Evolutionary conservation across 53 echinoderm and acorn worm genomes (phyloP).

Genomic region (Echinometra lucunter): DNA sequence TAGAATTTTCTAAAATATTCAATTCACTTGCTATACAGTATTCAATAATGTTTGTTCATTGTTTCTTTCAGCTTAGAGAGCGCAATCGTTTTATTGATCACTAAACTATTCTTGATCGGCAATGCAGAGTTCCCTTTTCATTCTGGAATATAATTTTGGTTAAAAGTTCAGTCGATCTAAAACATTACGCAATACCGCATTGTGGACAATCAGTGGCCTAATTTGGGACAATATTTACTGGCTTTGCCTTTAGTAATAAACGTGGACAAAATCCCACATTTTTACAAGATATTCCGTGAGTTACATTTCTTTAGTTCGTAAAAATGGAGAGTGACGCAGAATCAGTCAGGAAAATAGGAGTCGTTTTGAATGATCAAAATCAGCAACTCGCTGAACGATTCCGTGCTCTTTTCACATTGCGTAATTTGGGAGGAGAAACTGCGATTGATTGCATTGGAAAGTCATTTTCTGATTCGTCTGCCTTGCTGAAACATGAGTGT

Average conservation of each 20-base stretch:
- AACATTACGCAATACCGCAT: background rate
- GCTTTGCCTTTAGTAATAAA: background rate
- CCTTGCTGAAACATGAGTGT: constrained; percentile 93
- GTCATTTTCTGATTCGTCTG: constrained; percentile 86
- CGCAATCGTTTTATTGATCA: too few relatives aligned
- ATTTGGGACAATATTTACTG: too few relatives aligned
- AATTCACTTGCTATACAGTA: too few relatives aligned
- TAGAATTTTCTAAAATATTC: too few relatives aligned
- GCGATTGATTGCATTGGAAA: constrained; percentile 82
- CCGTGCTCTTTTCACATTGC: constrained; percentile 94
- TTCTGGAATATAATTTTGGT: background rate
- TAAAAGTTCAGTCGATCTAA: background rate
- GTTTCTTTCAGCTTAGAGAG: too few relatives aligned
- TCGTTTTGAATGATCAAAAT: constrained; percentile 72
- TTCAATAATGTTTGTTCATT: too few relatives aligned
- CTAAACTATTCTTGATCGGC: background rate
- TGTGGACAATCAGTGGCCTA: background rate
- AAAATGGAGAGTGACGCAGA: constrained; percentile 70
- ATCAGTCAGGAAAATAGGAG: constrained; percentile 79
- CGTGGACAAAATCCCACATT: background rate
- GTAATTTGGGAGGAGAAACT: constrained; percentile 88
- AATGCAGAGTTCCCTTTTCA: background rate
- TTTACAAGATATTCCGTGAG: background rate
- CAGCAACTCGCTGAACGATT: constrained; percentile 89
- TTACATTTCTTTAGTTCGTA: background rate